A percentile compares a stretch with the other conserved stretches of the same genome.
Evolutionary conservation across 2,888 invertebrate genomes (phyloP).

Genomic region (Agriopis marginaria): DNA sequence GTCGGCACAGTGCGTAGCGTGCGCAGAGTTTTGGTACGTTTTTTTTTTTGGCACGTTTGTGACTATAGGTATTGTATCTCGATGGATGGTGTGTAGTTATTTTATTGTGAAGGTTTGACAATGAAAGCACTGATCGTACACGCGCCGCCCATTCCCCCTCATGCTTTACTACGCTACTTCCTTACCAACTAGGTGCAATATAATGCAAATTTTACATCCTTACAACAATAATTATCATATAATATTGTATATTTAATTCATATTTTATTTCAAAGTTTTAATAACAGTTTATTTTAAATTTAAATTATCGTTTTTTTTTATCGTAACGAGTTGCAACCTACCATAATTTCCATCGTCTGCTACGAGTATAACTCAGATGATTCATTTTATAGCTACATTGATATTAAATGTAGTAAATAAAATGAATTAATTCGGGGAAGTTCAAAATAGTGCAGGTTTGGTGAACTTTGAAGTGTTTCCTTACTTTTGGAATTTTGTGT

Average conservation of each 20-base stretch:
- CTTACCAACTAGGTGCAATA: conserved; percentile 82
- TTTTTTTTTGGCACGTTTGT: too few relatives aligned
- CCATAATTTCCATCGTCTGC: not conserved
- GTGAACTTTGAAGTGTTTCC: too few relatives aligned
- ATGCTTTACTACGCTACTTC: conserved; percentile 72
- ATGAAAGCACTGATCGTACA: conserved; percentile 14
- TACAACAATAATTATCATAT: conserved; percentile 50
- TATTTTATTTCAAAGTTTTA: conserved; percentile 57
- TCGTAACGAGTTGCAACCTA: not conserved
- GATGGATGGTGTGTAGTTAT: too few relatives aligned
- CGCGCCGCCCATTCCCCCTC: conserved; percentile 62
- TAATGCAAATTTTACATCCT: conserved; percentile 71
- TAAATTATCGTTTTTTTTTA: conserved; percentile 3
- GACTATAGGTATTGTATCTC: too few relatives aligned
- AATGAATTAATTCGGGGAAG: too few relatives aligned
- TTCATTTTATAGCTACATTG: not conserved
- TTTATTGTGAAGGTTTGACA: conserved; percentile 7
- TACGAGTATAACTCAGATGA: not conserved
- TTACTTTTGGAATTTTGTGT: too few relatives aligned
- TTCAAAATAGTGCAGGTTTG: too few relatives aligned
- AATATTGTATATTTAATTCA: conserved; percentile 63
- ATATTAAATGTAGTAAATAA: not conserved
- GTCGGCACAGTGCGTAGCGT: too few relatives aligned
- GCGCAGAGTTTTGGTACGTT: too few relatives aligned
- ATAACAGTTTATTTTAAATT: conserved; percentile 48